Evolutionary conservation across 2,888 invertebrate species (phyloP), one percentile per base, ranked within the genome.

Genomic region (Amblyteles armatorius): DNA sequence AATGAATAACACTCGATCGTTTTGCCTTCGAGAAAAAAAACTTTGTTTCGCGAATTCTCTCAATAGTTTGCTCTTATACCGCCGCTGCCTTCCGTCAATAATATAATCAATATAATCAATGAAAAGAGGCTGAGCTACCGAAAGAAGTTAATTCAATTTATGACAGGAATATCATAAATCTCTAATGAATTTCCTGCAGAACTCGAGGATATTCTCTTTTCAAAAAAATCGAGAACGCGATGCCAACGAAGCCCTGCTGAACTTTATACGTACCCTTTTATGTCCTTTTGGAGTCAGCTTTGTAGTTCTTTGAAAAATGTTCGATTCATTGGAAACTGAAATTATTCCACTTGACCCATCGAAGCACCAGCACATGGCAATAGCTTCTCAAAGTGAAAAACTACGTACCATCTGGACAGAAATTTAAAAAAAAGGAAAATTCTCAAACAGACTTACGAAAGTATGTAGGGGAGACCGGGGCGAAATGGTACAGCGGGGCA

Each of bases 1-100:
- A 69, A 84, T 83, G 79, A 83, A 81, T 69, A 73, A 36, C 73
- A 71, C 77, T 55, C 48, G 33, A 72, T 69, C 68, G 48, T 50
- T 36, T 63, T 40, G 29, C 50, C 13, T 3, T 33, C 65, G 22
- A n/a, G 36, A 7, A 65, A 63, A 78, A 80, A 79, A 79, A 33
- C 52, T 83, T 67, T 63, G 40, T 81, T 78, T 68, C 68, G 50
- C 33, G 73, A 78, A 84, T 78, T 67, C 68, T 33, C 68, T 26
- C 60, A 44, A 72, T 63, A 78, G 22, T 57, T 29, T 33, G 16
- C 44, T 5, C n/a, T 36, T 57, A 33, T 19, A n/a, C 44, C 19
- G 13, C 48, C 36, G 6, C 48, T 2, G 11, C 13, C 48, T 69
- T 19, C 40, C 2, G 13, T 22, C 48, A 40, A 74, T 74, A 68